Percentiles rank a stretch among this genome's conserved stretches.
Evolutionary conservation across 2,113 vertebrate genomes (phyloP).

Genomic region (Lycocorax pyrrhopterus): DNA sequence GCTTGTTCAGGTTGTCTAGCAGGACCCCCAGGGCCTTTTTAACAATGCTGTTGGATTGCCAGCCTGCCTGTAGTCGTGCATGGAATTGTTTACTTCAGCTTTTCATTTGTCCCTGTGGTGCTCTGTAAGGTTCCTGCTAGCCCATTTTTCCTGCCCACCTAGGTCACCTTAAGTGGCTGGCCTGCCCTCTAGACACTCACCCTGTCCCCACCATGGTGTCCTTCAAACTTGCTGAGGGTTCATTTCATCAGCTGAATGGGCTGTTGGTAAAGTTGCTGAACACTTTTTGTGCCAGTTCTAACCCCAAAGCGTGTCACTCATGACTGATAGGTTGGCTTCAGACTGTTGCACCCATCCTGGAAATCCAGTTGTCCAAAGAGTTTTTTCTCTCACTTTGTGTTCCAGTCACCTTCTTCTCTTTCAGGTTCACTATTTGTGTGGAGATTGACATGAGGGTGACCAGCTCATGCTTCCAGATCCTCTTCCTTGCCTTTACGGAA

Average conservation of each 20-base stretch:
- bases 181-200: background rate
- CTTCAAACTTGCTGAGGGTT: background rate
- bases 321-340: background rate
- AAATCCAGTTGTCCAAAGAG: background rate
- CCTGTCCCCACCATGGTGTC: rapidly evolving
- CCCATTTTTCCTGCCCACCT: background rate
- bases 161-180: background rate
- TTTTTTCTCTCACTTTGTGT: background rate
- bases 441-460: background rate
- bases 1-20: background rate
- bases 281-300: background rate
- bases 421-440: background rate
- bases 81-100: background rate
- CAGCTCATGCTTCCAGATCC: background rate
- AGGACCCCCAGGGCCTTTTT: background rate
- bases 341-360: background rate
- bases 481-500: background rate
- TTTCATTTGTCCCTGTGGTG: background rate
- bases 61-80: background rate
- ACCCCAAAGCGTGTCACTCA: background rate
- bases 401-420: background rate
- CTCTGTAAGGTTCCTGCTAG: background rate
- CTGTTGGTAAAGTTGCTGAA: background rate
- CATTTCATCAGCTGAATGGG: background rate
- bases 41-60: background rate